Conservation (phyloP, 2,113 vertebrate genomes). For the Oxyruncus cristatus region DNA sequence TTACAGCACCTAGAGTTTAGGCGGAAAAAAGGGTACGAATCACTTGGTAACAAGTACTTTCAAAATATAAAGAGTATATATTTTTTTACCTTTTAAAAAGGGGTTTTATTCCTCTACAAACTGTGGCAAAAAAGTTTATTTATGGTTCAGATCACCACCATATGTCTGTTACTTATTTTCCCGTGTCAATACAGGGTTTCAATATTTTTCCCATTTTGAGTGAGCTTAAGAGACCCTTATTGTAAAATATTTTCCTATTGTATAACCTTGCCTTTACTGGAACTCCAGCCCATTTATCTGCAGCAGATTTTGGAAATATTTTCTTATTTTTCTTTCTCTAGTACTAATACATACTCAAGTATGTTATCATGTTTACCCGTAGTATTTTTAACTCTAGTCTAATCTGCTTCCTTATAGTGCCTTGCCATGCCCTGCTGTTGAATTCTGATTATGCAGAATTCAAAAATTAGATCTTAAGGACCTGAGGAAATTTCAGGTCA, state of each 20-base stretch:
- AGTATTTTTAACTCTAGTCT: not conserved
- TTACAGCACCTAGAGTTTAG: not conserved
- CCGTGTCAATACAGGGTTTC: not conserved
- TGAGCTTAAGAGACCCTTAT: not conserved
- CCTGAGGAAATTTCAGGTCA: not conserved
- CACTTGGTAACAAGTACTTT: not conserved
- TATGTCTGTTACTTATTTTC: not conserved
- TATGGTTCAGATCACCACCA: not conserved
- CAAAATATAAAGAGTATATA: not conserved
- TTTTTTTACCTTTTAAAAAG: not conserved
- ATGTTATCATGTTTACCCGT: not conserved
- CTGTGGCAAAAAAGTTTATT: not conserved
- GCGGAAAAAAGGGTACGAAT: not conserved
- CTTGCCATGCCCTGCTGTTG: not conserved
- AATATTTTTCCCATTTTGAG: not conserved
- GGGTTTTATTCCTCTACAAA: not conserved
- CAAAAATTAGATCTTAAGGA: not conserved
- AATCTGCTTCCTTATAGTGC: not conserved
- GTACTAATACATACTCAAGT: not conserved
- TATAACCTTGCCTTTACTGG: not conserved
- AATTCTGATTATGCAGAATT: not conserved
- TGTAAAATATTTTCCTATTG: not conserved
- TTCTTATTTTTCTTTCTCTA: not conserved
- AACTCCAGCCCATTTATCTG: not conserved
- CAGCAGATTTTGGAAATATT: not conserved